A percentile compares a stretch with the other conserved stretches of the same genome.
phyloP scores from a whole-genome alignment of 2,888 invertebrate species.

The Drosophila atroscutellata region DNA sequence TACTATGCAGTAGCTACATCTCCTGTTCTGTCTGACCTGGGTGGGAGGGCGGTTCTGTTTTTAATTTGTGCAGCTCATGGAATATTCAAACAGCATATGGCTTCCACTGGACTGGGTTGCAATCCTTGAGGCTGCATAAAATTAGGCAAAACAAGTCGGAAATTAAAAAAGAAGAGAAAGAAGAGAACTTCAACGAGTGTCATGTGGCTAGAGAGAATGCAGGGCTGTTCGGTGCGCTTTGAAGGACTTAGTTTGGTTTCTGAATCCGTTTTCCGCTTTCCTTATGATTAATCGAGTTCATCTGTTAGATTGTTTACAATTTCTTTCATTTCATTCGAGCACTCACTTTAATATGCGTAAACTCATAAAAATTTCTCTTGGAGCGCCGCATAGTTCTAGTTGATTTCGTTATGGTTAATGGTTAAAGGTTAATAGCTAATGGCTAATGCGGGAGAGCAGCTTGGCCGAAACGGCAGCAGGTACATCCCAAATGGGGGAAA shows the following conservation, averaged over 20 bases:
- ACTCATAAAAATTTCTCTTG: slow-evolving; percentile 58
- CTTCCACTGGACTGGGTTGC: slow-evolving; percentile 48
- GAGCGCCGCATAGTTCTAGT: slow-evolving; percentile 38
- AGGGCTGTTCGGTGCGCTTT: slow-evolving; percentile 41
- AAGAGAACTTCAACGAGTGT: slow-evolving; percentile 49
- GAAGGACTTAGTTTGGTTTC: slow-evolving; percentile 38
- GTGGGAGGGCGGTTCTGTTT: slow-evolving; percentile 51
- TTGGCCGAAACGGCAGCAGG: slow-evolving; percentile 60
- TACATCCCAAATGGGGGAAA: slow-evolving; percentile 23
- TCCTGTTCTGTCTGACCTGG: slow-evolving; percentile 9
- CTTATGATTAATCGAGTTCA: slow-evolving; percentile 82
- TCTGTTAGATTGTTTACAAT: slow-evolving; percentile 70
- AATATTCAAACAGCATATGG: slow-evolving; percentile 79
- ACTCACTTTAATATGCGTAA: slow-evolving; percentile 64
- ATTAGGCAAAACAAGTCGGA: slow-evolving; percentile 77
- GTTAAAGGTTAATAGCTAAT: slow-evolving; percentile 13
- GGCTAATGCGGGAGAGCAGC: slow-evolving; percentile 40
- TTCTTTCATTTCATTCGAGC: slow-evolving; percentile 49
- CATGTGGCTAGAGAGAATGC: slow-evolving; percentile 50
- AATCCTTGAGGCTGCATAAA: slow-evolving; percentile 73
- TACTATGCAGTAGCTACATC: slow-evolving; percentile 46
- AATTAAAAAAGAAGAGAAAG: slow-evolving; percentile 57
- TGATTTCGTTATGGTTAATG: slow-evolving; percentile 55
- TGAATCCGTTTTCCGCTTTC: slow-evolving; percentile 11
- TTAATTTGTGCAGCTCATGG: slow-evolving; percentile 81